A percentile compares a stretch with the other conserved stretches of the same genome.
phyloP scores from a whole-genome alignment of 2,797 vertebrate genomes.

The Siniperca obscura region DNA sequence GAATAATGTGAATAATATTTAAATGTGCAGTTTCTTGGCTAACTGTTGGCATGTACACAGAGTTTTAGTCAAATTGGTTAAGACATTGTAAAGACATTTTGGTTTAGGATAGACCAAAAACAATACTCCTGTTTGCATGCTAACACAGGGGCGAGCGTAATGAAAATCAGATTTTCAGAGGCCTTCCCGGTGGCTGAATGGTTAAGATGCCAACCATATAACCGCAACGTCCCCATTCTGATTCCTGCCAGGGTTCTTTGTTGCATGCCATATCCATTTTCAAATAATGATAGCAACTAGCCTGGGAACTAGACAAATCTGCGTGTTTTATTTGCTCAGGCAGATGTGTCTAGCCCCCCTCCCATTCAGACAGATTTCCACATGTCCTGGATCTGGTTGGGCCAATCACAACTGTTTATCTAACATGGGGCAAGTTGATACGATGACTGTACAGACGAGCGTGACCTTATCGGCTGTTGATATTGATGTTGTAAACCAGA shows the following conservation, averaged over 20 bases:
- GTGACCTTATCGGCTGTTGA: too few species aligned
- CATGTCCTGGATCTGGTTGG: too few species aligned
- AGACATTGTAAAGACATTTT: background rate
- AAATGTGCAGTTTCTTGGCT: background rate
- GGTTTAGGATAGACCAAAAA: conserved; percentile 13
- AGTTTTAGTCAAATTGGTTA: background rate
- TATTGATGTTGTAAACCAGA: too few species aligned
- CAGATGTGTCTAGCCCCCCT: too few species aligned
- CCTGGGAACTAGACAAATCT: too few species aligned
- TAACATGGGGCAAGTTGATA: too few species aligned
- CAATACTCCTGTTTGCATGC: background rate
- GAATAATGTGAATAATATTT: background rate
- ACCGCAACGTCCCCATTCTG: background rate
- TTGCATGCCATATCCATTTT: background rate
- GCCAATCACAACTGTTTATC: background rate
- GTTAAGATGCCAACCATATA: background rate
- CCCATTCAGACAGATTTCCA: too few species aligned
- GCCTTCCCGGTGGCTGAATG: background rate
- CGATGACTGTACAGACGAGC: too few species aligned
- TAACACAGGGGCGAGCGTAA: background rate
- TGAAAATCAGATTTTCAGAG: background rate
- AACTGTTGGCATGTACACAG: background rate
- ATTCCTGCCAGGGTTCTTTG: background rate
- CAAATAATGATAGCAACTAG: background rate
- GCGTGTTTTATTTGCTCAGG: too few species aligned